Conservation (phyloP, 1,140 invertebrate genomes). For the Danaus plexippus region DNA sequence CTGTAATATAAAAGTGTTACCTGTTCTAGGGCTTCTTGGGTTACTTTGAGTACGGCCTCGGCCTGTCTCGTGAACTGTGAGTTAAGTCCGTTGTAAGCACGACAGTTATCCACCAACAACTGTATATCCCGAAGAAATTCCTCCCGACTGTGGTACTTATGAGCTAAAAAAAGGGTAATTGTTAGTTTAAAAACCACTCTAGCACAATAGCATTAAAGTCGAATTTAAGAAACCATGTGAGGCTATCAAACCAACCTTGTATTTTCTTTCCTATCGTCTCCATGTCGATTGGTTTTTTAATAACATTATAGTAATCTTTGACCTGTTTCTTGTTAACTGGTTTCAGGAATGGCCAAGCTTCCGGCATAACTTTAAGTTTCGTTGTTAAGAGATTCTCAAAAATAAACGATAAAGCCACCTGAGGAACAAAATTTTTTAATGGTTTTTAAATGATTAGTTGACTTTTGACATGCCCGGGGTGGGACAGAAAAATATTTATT, state of each 20-base stretch:
- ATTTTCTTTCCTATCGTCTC: constrained; percentile 92
- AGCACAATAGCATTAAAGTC: neutral
- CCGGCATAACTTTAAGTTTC: constrained; percentile 88
- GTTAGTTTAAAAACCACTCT: neutral
- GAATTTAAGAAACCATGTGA: neutral
- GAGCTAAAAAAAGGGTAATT: constrained; percentile 71
- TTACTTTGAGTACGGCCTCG: constrained; percentile 82
- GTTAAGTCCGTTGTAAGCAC: constrained; percentile 91
- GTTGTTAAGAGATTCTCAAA: constrained; percentile 91
- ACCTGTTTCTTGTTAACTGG: constrained; percentile 97
- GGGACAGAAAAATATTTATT: too few species aligned
- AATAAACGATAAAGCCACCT: constrained; percentile 94
- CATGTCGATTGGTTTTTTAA: constrained; percentile 95
- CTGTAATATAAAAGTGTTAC: constrained; percentile 57
- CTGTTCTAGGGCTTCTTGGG: constrained; percentile 81
- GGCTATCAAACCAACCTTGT: constrained; percentile 71
- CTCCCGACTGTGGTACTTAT: constrained; percentile 91
- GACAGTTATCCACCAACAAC: constrained; percentile 89
- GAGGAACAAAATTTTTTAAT: constrained; percentile 6
- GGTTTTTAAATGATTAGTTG: too few species aligned
- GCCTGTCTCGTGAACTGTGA: constrained; percentile 92
- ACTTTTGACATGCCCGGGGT: too few species aligned
- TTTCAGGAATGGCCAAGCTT: constrained; percentile 95
- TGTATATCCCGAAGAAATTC: constrained; percentile 93
- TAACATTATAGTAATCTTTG: constrained; percentile 94